phyloP scores from a whole-genome alignment of 2,113 vertebrate species.

The Xenotilapia caudafasciata region DNA sequence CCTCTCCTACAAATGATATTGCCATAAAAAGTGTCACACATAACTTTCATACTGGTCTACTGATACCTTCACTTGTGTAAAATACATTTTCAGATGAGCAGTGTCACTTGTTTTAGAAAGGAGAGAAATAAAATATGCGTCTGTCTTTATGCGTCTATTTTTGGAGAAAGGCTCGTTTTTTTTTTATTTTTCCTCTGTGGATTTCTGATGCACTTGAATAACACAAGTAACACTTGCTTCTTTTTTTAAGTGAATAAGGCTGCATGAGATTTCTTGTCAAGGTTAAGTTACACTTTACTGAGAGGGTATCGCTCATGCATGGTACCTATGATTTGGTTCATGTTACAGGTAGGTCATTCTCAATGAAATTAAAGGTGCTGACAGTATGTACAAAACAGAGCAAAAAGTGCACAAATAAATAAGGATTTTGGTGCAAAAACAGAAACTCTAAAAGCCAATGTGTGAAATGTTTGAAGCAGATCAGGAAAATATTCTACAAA shows the following conservation, averaged over 20 bases:
- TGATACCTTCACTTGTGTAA: not conserved
- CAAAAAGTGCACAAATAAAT: not conserved
- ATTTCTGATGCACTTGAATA: not conserved
- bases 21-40: not conserved
- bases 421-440: conserved; percentile 21
- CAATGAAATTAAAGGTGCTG: not conserved
- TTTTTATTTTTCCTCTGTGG: rapidly evolving
- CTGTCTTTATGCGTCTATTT: not conserved
- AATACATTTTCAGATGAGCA: not conserved
- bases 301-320: not conserved
- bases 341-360: conserved; percentile 15
- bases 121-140: not conserved
- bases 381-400: conserved; percentile 13
- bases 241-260: not conserved
- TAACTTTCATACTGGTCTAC: not conserved
- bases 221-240: not conserved
- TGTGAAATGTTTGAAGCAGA: not conserved
- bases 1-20: not conserved
- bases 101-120: not conserved
- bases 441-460: conserved; percentile 31
- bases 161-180: not conserved
- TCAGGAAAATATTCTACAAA: conserved; percentile 27
- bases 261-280: not conserved
- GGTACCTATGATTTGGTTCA: conserved; percentile 44
- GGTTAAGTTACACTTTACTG: not conserved